Evolutionary conservation across 1,140 invertebrate species (phyloP), one percentile per base, ranked within the genome.

Genomic region (Oedothorax gibbosus): DNA sequence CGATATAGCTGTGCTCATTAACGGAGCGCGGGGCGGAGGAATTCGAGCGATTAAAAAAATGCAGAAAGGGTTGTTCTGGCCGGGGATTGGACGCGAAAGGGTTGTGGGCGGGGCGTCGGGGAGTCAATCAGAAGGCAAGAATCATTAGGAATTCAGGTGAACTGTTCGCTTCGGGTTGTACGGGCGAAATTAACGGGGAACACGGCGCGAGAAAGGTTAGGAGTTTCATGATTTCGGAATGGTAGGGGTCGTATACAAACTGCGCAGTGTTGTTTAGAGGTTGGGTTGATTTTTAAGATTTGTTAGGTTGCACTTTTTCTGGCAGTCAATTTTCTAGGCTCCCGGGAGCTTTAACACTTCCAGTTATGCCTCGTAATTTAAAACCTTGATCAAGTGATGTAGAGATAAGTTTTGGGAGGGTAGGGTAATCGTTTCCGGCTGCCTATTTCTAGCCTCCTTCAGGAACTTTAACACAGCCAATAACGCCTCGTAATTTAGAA

Each of bases 91-190:
- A 71, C 81, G 81, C 81, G 81, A 76, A 84, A 84, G 81, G 81
- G 81, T 76, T 76, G 76, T 75, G 81, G 73, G 81, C 73, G 81
- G 81, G 72, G 73, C 71, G 64, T 76, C 57, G 69, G 65, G 72
- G 81, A 84, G 81, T 84, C 81, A 84, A 84, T 84, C 81, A 84
- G 81, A 84, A 84, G 62, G 71, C 81, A 84, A 84, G 81, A 84
- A 76, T 84, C 81, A 84, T 84, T 84, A 84, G 73, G 81, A 84
- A 84, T 84, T 84, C 81, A 84, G 81, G 81, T 84, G 81, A 84
- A 84, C 80, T 82, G 73, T 82, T 82, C 80, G 80, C 54, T 35
- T 35, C 80, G 80, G 72, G 68, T 82, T 82, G 80, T 69, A 82
- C 73, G 73, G 80, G 80, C 57, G 73, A 82, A 82, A 82, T 82